Conservation (phyloP, 2,113 vertebrate species). For the Dicrurus megarhynchus region DNA sequence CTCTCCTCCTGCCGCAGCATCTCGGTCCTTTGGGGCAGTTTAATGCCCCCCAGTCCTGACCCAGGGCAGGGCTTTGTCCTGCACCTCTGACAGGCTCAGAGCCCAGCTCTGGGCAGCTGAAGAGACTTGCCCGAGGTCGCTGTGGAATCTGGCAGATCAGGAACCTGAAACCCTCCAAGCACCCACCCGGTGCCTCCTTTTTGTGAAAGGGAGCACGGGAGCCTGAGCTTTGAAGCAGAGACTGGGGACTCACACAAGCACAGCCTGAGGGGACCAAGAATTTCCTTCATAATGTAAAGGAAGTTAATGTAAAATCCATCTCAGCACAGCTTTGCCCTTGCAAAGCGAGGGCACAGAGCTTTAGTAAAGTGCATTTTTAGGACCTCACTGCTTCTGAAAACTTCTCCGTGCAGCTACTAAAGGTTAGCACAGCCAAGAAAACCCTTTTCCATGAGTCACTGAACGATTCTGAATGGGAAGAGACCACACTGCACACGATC, state of each 20-base stretch:
- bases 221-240: not conserved
- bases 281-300: accelerated
- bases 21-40: not conserved
- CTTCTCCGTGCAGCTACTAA: not conserved
- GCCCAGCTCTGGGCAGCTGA: no score
- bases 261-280: not conserved
- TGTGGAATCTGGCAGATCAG: not conserved
- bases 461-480: not conserved
- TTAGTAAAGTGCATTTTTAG: not conserved
- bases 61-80: not conserved
- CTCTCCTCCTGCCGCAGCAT: not conserved
- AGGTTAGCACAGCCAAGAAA: not conserved
- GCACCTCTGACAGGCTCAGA: not conserved
- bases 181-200: not conserved
- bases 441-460: not conserved
- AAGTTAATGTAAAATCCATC: not conserved
- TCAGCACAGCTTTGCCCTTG: not conserved
- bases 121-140: not conserved
- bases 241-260: not conserved
- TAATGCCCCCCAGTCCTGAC: accelerated
- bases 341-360: not conserved
- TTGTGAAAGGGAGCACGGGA: not conserved
- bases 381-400: not conserved
- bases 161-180: not conserved
- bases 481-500: accelerated